phyloP scores from a whole-genome alignment of 2,113 vertebrate genomes.

The Hippopotamus amphibius region DNA sequence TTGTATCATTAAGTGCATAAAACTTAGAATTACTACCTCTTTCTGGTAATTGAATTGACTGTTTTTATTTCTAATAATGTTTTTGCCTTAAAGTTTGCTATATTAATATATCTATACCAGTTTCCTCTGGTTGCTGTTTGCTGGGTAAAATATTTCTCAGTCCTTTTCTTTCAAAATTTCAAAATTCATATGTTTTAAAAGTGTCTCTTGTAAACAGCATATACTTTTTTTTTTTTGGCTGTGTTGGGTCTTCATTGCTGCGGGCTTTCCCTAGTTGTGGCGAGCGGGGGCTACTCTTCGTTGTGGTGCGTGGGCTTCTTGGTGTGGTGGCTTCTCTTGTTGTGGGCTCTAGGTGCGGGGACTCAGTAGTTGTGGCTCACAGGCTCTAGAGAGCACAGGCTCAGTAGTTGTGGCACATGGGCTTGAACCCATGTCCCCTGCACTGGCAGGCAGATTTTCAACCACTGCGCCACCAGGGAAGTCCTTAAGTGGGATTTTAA shows the following conservation, averaged over 20 bases:
- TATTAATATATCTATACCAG: not conserved
- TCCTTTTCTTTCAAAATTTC: constrained; percentile 35
- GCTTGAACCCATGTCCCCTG: no score
- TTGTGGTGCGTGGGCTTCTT: no score
- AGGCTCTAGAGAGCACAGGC: no score
- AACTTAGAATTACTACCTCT: not conserved
- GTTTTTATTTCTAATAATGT: constrained; percentile 4
- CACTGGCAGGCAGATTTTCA: no score
- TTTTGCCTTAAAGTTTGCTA: not conserved
- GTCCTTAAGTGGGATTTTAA: not conserved
- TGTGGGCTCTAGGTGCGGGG: no score
- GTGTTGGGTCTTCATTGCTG: no score
- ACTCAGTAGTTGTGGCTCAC: no score
- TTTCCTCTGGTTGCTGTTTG: not conserved
- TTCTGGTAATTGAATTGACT: not conserved
- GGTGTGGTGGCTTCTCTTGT: no score
- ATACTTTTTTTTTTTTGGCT: not conserved
- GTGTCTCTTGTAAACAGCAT: not conserved
- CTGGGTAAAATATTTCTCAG: not conserved
- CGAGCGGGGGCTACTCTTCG: no score
- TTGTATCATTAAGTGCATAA: not conserved
- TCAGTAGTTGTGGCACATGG: no score
- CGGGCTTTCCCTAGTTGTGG: no score
- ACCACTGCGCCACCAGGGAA: not conserved
- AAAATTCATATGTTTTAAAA: not conserved